Conservation (phyloP, 2,113 vertebrate genomes). For the Platanista minor region DNA sequence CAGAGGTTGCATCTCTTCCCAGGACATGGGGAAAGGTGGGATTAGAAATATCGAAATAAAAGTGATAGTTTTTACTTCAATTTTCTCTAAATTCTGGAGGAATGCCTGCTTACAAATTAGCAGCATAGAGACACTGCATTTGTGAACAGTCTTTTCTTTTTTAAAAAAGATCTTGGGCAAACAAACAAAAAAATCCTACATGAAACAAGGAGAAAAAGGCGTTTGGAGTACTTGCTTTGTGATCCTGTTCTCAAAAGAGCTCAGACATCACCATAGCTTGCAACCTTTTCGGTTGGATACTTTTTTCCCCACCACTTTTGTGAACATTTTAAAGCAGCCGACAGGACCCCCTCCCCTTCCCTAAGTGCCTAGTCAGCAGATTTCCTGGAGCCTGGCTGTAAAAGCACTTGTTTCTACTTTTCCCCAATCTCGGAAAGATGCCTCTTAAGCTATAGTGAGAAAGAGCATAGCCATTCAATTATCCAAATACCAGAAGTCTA, state of each 20-base stretch:
- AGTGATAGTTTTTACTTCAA: neutral
- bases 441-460: conserved; percentile 64
- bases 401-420: conserved; percentile 62
- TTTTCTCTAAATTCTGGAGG: neutral
- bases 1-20: rapidly evolving
- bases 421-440: conserved; percentile 49
- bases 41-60: neutral
- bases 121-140: neutral
- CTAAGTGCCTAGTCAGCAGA: conserved; percentile 60
- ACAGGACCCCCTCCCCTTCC: neutral
- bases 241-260: neutral
- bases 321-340: conserved; percentile 38
- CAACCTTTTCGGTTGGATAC: neutral
- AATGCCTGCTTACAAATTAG: neutral
- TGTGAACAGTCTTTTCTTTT: neutral
- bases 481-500: conserved; percentile 64
- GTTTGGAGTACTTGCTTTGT: conserved; percentile 5
- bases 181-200: neutral
- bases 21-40: neutral
- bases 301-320: neutral
- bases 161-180: neutral
- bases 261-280: neutral
- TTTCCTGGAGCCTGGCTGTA: conserved; percentile 66
- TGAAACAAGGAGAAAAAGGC: neutral
- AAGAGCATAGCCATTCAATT: conserved; percentile 67